Conservation (phyloP, 2,113 vertebrate species). For the Corythoichthys haematopterus region DNA sequence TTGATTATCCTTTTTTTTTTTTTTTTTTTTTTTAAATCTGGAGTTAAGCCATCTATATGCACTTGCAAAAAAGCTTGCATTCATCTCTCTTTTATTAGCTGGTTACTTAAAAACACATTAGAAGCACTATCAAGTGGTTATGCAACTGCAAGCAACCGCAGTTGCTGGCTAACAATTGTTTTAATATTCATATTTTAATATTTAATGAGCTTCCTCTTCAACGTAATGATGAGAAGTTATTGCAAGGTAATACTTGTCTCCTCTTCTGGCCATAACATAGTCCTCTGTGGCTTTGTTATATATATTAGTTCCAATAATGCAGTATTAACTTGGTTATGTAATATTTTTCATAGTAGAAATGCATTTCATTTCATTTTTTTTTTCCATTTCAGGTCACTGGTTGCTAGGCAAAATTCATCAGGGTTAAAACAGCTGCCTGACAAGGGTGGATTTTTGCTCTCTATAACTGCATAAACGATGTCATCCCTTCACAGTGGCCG, state of each 20-base stretch:
- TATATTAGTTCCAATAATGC: no score
- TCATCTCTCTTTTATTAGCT: background rate
- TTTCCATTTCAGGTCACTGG: background rate
- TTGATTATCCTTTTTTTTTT: no score
- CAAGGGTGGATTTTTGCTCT: no score
- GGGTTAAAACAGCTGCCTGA: no score
- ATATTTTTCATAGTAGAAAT: no score
- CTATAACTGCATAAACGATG: background rate
- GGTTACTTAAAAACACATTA: background rate
- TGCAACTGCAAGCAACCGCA: background rate
- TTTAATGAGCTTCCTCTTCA: conserved; percentile 30
- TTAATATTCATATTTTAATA: conserved; percentile 27
- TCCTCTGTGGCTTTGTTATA: background rate
- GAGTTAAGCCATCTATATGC: no score
- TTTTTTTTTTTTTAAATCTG: no score
- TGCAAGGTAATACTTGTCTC: background rate
- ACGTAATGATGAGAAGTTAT: background rate
- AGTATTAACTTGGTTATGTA: no score
- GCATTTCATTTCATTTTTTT: no score
- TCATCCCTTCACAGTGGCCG: conserved; percentile 81
- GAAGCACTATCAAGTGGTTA: background rate
- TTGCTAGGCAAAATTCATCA: no score
- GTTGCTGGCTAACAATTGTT: conserved; percentile 23
- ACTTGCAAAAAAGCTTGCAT: no score
- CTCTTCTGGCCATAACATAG: background rate